Base-by-base conservation (phyloP, 2,113 vertebrate genomes). In the Vimba vimba region DNA sequence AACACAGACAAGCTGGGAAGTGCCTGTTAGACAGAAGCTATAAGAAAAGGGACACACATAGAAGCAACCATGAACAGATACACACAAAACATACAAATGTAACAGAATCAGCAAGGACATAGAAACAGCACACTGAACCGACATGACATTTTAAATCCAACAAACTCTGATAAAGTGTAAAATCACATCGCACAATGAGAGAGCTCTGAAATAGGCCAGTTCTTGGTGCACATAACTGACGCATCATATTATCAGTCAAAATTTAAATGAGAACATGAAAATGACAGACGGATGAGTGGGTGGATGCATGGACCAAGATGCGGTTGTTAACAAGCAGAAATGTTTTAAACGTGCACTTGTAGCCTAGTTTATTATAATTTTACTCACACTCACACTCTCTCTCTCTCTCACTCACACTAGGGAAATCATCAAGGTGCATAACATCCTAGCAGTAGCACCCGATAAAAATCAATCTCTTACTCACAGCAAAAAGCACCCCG, bases 1-100 rank as follows among this genome's bases (percentile, higher is more conserved):
- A 78, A 92, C 68, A 79, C 89, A 89, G 89, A 89, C 17, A 79
- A 60, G 79, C 92, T 94, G 93, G 89, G 90, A 87, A 91, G 85
- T 91, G 90, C 88, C 89, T 66, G 79, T 85, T 68, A 62, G 62
- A 80, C 59, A 82, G 68, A 57, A 36, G 57, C 82, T 68, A 52
- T 30, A 62, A 82, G 69, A 30, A 78, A 73, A 47, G 25, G 59
- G 47, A 86, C 85, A 86, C 80, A 83, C 33, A 68, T 62, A 86
- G 77, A 86, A 36, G 74, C 75, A 79, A 86, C 91, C 52, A 88
- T 92, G 85, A 94, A 88, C 87, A 87, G 12, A 60, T 17, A 76
- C 89, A 86, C 21, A 89, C 86, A 66, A 81, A 73, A 59, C 84
- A 76, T 19, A 55, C 86, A 78, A 69, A 78, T 50, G 43, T 12